These are phyloP conservation scores for Sapajus apella DNA, from an alignment of 2,113 vertebrate genomes.

Conservation along the genomic window DNA sequence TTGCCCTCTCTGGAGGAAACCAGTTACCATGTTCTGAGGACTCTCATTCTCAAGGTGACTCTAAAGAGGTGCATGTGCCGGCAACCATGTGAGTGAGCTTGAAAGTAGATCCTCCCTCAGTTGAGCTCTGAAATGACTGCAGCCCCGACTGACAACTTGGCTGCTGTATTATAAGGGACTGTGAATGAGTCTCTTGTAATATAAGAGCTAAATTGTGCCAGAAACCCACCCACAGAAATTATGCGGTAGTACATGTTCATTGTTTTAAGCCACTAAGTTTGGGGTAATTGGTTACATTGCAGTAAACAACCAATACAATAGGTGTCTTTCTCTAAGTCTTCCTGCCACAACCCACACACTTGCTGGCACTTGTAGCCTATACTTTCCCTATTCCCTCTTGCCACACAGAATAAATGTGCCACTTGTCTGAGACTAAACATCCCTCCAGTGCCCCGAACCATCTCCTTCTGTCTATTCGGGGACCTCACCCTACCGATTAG, in stretches of 20 bases:
- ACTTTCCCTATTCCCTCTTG: not conserved
- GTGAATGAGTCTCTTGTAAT: not conserved
- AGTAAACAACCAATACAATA: not conserved
- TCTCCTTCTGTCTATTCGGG: not conserved
- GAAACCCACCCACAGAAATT: not conserved
- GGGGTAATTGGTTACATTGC: not conserved
- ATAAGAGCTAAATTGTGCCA: not conserved
- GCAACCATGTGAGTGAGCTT: not conserved
- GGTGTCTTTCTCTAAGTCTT: not conserved
- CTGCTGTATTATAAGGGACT: not conserved
- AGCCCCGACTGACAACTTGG: not conserved
- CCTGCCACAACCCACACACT: not conserved
- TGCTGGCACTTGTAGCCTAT: not conserved
- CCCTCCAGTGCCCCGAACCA: not conserved
- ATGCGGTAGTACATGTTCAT: not conserved
- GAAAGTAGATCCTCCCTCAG: not conserved
- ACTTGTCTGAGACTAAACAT: not conserved
- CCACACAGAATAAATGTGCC: not conserved
- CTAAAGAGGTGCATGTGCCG: not conserved
- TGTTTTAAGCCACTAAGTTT: not conserved
- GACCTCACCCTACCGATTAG: not conserved
- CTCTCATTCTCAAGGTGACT: not conserved
- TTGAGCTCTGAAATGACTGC: not conserved
- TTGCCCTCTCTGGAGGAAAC: not conserved
- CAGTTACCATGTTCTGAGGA: not conserved